Evolutionary conservation across 2,888 invertebrate species (phyloP), one percentile per base, ranked within the genome.

Genomic region (Oligia latruncula): DNA sequence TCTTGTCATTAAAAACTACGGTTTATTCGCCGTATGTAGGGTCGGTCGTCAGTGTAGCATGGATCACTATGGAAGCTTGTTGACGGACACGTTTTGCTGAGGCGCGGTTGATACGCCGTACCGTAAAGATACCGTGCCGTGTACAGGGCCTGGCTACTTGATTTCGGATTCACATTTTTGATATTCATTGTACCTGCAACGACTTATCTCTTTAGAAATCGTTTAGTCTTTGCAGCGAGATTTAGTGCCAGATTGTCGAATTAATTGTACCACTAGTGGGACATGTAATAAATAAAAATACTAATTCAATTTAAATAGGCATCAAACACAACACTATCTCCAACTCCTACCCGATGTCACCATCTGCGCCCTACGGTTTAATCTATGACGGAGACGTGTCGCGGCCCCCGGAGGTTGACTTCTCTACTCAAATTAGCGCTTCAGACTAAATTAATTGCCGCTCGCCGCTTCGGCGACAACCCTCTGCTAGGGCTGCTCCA

Each of bases 361-460:
- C 70, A 83, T 90, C 91, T 90, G 78, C 82, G 60, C n/a, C 17
- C 40, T 78, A 55, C 65, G 77, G 78, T 84, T 82, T 92, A 88
- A 86, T 92, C 92, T 90, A 86, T 87, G 87, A 64, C 65, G 46
- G n/a, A 46, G 80, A 60, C 71, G 77, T 67, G 80, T 72, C 66
- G 70, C 75, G 81, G 78, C 66, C 43, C 85, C 78, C 72, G 80
- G 87, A 86, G 89, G 90, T 89, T 91, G 93, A 93, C 93, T 93
- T 92, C 91, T 91, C 92, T 91, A 90, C 93, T 92, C 93, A 92
- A 95, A 95, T 95, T 95, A 95, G 95, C 95, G 93, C 94, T 94
- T 92, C 93, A 95, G 95, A 95, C 95, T 91, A 95, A 94, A 95
- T 95, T 95, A 95, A 95, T 95, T 94, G 94, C 93, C 90, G 91